Base-by-base conservation (phyloP, 2,113 vertebrate species). In the Mobula birostris region DNA sequence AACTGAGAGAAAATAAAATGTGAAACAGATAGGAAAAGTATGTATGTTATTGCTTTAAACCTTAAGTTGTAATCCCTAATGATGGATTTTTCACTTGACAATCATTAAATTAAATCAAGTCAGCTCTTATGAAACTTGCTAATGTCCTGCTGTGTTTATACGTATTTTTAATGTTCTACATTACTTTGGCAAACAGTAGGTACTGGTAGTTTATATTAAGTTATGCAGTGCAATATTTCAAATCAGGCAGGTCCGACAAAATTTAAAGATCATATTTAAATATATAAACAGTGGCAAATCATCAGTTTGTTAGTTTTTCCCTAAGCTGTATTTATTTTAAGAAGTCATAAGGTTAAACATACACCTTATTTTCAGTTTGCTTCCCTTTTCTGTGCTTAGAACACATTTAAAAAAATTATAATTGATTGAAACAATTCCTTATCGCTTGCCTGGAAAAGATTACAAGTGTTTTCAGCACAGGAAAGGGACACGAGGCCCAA, bases 191-290 rank as follows among this genome's bases (percentile, higher is more conserved):
- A 93, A 93, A 74, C 21, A 48, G 8, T 93, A 27, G 70, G 68
- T 56, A 12, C 40, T 93, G 21, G 40, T 40, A 74, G 91, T 48
- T 74, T 93, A 76, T 56, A 93, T 29, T 76, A 48, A 48, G 70
- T 74, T 74, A 32, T 48, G 32, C 70, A 27, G 68, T 27, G 36
- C 91, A 72, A 93, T 74, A 93, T 76, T 93, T 93, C 36, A 76
- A 74, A 70, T 27, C 40, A 56, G 68, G 40, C 91, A 93, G 68
- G 4, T 93, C 68, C 21, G 27, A 74, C 21, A 48, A 74, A 56
- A 93, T 21, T 74, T 24, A 93, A 93, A 74, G 91, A 93, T 76
- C 9, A 48, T 93, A 27, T 74, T 93, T 27, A 93, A 93, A 93
- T 72, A 29, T 15, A 74, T 48, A 74, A 93, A 76, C 91, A 93